Percentiles rank a stretch among this genome's conserved stretches.
These are phyloP conservation scores for Pseudococcus longispinus DNA, from an alignment of 2,888 invertebrate genomes.

Conservation along the genomic window DNA sequence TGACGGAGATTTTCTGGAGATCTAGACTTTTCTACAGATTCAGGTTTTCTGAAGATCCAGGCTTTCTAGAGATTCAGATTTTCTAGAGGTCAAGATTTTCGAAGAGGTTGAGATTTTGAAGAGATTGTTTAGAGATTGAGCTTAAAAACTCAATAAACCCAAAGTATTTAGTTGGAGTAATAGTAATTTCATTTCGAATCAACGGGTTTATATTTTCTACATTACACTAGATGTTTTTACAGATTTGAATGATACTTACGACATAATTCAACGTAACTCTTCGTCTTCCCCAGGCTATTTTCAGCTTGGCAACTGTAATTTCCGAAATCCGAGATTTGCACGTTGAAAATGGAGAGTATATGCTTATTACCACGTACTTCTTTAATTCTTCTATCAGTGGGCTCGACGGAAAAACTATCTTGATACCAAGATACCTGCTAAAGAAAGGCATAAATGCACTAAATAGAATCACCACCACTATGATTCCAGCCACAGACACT, in stretches of 20 bases:
- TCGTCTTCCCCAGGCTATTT: slow-evolving; percentile 72
- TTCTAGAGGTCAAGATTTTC: too few species aligned
- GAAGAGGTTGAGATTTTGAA: too few species aligned
- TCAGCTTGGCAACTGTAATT: slow-evolving; percentile 77
- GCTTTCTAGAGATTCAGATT: too few species aligned
- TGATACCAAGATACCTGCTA: slow-evolving; percentile 76
- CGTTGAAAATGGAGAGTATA: slow-evolving; percentile 71
- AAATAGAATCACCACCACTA: neutral
- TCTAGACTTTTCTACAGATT: too few species aligned
- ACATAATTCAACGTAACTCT: slow-evolving; percentile 75
- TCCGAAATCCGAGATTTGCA: slow-evolving; percentile 74
- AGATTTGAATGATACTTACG: slow-evolving; percentile 57
- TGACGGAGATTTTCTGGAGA: too few species aligned
- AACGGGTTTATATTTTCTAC: too few species aligned
- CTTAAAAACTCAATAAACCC: too few species aligned
- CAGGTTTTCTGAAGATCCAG: too few species aligned
- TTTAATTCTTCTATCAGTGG: slow-evolving; percentile 74
- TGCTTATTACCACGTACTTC: slow-evolving; percentile 75
- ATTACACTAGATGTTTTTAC: too few species aligned
- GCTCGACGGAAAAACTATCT: slow-evolving; percentile 72
- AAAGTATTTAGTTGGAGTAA: too few species aligned
- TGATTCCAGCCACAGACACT: neutral
- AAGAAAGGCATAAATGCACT: neutral
- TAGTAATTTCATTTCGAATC: too few species aligned
- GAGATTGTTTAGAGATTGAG: too few species aligned